These are phyloP conservation scores for Allolobophora icterica DNA, from an alignment of 2,888 invertebrate species.

Conservation along the genomic window DNA sequence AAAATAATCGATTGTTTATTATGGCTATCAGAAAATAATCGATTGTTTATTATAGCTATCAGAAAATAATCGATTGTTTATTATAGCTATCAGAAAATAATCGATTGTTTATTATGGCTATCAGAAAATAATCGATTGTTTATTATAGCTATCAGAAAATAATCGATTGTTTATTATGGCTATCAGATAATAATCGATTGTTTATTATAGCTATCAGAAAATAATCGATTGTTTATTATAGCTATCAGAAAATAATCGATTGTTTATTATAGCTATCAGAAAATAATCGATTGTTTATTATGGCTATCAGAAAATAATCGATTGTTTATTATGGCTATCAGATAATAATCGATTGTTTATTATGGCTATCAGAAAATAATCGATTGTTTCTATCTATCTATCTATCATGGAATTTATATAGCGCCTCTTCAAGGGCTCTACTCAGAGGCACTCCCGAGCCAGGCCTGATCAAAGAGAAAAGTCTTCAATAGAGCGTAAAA, in stretches of 20 bases:
- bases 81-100: background rate
- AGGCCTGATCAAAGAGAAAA: too few species aligned
- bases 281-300: background rate
- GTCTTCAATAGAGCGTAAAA: too few species aligned
- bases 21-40: background rate
- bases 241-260: background rate
- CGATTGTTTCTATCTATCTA: too few species aligned
- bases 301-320: background rate
- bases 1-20: background rate
- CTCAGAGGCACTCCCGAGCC: too few species aligned
- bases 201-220: background rate
- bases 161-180: background rate
- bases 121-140: background rate
- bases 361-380: background rate
- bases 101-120: background rate
- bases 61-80: background rate
- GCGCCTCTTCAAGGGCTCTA: too few species aligned
- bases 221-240: background rate
- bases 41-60: background rate
- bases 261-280: background rate
- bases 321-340: background rate
- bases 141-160: background rate
- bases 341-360: background rate
- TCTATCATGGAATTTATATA: too few species aligned
- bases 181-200: background rate